phyloP scores from a whole-genome alignment of 2,113 vertebrate species.

The Oenanthe oenanthe region DNA sequence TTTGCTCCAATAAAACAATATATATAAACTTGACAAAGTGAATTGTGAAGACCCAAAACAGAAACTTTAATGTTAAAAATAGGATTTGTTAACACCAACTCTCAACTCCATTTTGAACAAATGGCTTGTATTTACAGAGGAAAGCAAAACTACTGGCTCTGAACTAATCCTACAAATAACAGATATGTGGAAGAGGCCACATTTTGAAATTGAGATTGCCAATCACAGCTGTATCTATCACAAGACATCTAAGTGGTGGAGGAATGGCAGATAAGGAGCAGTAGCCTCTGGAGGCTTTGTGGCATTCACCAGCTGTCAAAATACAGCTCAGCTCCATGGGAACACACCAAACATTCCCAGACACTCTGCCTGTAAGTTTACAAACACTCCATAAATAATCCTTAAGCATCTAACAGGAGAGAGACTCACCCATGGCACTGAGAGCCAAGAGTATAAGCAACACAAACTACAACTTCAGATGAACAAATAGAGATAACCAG shows the following conservation, averaged over 20 bases:
- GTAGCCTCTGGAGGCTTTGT: background rate
- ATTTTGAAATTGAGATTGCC: background rate
- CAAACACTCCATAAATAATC: slow-evolving; percentile 23
- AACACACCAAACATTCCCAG: slow-evolving; percentile 12
- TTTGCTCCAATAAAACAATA: background rate
- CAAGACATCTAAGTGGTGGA: background rate
- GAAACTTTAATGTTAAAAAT: background rate
- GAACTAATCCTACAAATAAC: background rate
- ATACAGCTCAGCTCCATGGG: slow-evolving; percentile 20
- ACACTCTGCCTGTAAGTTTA: background rate
- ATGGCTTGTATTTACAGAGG: background rate
- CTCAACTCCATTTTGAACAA: background rate
- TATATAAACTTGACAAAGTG: background rate
- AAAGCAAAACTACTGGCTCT: background rate
- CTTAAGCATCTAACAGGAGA: background rate
- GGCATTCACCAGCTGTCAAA: slow-evolving; percentile 25
- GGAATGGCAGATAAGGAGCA: background rate
- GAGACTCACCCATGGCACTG: background rate
- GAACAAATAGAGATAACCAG: background rate
- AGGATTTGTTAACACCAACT: background rate
- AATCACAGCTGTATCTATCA: background rate
- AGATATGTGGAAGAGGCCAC: background rate
- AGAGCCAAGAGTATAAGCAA: background rate
- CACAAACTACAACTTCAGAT: background rate
- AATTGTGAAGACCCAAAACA: background rate